Percentiles rank a stretch among this genome's conserved stretches.
Conservation (phyloP, 2,888 invertebrate species). For the Drosophila mimica region DNA sequence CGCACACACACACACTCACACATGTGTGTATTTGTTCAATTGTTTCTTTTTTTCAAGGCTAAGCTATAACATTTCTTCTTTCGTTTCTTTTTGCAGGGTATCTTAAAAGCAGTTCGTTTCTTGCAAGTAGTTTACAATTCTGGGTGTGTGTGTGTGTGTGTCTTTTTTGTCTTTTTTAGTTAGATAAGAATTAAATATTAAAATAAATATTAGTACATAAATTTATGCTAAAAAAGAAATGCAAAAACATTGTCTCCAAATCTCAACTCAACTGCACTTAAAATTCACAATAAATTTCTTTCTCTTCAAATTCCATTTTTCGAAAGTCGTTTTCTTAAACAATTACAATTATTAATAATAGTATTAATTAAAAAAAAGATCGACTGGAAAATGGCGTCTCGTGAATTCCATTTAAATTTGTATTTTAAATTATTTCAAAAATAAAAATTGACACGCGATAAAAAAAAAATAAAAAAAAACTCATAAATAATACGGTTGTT, state of each 20-base stretch:
- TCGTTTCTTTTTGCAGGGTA: conserved; percentile 15
- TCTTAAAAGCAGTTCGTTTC: conserved; percentile 33
- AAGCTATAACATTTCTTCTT: conserved; percentile 48
- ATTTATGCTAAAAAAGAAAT: conserved; percentile 65
- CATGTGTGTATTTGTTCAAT: conserved; percentile 8
- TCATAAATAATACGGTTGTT: conserved; percentile 18
- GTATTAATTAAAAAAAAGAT: conserved; percentile 7
- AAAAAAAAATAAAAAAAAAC: neutral
- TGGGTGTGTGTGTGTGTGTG: conserved; percentile 34
- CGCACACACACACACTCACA: neutral
- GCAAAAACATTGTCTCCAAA: conserved; percentile 58
- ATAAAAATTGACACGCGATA: neutral
- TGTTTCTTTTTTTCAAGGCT: conserved; percentile 25
- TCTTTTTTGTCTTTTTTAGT: conserved; percentile 48
- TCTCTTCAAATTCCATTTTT: conserved; percentile 25
- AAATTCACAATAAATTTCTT: conserved; percentile 15
- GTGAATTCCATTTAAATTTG: conserved; percentile 22
- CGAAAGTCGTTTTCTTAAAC: conserved; percentile 10
- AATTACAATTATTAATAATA: conserved; percentile 21
- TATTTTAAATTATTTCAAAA: neutral
- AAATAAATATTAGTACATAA: conserved; percentile 73
- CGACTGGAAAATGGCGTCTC: conserved; percentile 30
- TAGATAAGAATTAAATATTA: conserved; percentile 62
- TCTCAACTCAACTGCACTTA: conserved; percentile 51
- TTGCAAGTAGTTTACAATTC: conserved; percentile 21